Evolutionary conservation across 2,888 invertebrate species (phyloP), one percentile per base, ranked within the genome.

Genomic region (Strigamia crassipes): DNA sequence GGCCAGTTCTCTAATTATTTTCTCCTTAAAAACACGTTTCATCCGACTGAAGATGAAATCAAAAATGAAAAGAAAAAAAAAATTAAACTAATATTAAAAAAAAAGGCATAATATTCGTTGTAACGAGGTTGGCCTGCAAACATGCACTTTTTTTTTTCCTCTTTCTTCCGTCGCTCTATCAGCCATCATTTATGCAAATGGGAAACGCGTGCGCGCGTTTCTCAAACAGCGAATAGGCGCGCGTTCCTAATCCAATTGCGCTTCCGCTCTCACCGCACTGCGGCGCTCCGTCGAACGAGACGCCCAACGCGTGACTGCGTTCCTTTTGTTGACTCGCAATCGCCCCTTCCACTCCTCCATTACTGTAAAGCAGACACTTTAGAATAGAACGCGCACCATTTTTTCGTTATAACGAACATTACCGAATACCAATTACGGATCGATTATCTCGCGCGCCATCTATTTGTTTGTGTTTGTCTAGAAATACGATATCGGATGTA

Each of bases 151-250:
- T 73, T n/a, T n/a, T 73, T 73, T 38, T 6, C 31, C 73, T 31
- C 73, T 13, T 73, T 73, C 73, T 31, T 73, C 73, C 73, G 23
- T 73, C 73, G 73, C 73, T 73, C 73, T 27, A 73, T 73, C 73
- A 73, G 73, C 73, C 73, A 31, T 73, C 73, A 73, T 73, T 73
- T 73, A 73, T 73, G 73, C 73, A 73, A 73, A 73, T 73, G 73
- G 73, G 73, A 27, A 73, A 73, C 73, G 73, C 73, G 73, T 73
- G 73, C 73, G 73, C 73, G 73, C 73, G 73, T 73, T 73, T 73
- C 73, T 73, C 73, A 73, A 73, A 73, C 73, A 73, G 73, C 73
- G 73, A 73, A 73, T 73, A 73, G 73, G 73, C 73, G 73, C 73
- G 73, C 73, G 73, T 73, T 73, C 73, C 73, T 73, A 73, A 73